phyloP scores from a whole-genome alignment of 2,797 vertebrate species.

The Gymnocypris eckloni region DNA sequence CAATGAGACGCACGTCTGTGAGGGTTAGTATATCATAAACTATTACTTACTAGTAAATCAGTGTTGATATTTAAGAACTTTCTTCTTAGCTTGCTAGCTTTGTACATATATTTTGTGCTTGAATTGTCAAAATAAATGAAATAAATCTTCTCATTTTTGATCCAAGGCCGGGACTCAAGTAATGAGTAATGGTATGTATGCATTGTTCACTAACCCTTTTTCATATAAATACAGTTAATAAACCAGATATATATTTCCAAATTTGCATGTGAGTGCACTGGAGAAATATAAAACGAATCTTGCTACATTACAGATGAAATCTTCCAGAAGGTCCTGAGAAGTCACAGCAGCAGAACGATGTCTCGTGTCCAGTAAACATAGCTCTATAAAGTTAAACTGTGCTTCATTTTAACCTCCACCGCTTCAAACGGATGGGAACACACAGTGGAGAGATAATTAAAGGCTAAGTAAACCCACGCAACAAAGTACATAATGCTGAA shows the following conservation, averaged over 20 bases:
- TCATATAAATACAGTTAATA: neutral
- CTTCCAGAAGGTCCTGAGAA: conserved; percentile 75
- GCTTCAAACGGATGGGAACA: conserved; percentile 32
- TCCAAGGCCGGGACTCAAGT: conserved; percentile 65
- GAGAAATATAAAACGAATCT: neutral
- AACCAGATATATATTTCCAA: neutral
- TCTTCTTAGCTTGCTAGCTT: neutral
- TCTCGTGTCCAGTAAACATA: conserved; percentile 63
- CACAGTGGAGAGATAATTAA: conserved; percentile 55
- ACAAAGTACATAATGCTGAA: conserved; percentile 39
- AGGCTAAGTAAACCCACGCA: conserved; percentile 46
- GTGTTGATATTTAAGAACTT: no score
- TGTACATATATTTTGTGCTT: neutral
- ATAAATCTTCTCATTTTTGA: conserved; percentile 38
- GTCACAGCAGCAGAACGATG: conserved; percentile 76
- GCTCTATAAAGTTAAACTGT: conserved; percentile 18
- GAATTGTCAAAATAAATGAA: conserved; percentile 16
- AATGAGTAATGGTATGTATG: conserved; percentile 78
- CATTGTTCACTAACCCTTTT: neutral
- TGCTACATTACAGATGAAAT: conserved; percentile 69
- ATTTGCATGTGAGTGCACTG: neutral
- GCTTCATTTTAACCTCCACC: conserved; percentile 32
- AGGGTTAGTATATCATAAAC: conserved; percentile 61
- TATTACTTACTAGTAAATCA: neutral
- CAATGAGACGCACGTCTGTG: conserved; percentile 56